These are phyloP conservation scores for Terrapene triunguis DNA, from an alignment of 2,113 vertebrate species.

Conservation along the genomic window DNA sequence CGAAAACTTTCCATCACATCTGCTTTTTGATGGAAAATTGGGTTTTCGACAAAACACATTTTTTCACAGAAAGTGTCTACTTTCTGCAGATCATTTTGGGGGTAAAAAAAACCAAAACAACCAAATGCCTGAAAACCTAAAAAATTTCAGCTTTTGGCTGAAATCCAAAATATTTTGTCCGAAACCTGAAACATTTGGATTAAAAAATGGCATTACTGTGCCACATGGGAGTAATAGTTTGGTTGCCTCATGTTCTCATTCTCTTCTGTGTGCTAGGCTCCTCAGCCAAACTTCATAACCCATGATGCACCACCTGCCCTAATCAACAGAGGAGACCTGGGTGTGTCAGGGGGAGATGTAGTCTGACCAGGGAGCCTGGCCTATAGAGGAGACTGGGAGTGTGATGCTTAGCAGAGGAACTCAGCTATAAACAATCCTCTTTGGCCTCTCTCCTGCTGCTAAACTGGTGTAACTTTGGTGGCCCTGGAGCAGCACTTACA, in stretches of 20 bases:
- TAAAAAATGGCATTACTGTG: neutral
- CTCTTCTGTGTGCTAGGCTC: neutral
- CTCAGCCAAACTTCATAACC: neutral
- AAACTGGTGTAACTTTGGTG: neutral
- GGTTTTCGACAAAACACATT: neutral
- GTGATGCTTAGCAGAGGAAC: neutral
- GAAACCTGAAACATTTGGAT: neutral
- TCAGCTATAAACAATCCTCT: neutral
- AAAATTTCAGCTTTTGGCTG: neutral
- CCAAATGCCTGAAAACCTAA: neutral
- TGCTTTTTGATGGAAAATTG: neutral
- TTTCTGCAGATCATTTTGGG: neutral
- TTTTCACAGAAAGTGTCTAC: neutral
- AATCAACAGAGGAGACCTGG: neutral
- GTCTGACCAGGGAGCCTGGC: neutral
- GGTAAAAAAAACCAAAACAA: neutral
- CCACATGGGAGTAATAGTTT: rapidly evolving
- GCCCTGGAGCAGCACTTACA: neutral
- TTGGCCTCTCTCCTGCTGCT: neutral
- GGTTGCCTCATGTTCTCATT: neutral
- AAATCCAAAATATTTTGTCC: neutral
- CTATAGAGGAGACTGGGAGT: neutral
- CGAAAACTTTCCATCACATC: neutral
- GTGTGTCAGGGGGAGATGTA: neutral
- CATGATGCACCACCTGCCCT: rapidly evolving